These are phyloP conservation scores for Fragum fragum DNA, from an alignment of 2,888 invertebrate genomes.

Conservation along the genomic window DNA sequence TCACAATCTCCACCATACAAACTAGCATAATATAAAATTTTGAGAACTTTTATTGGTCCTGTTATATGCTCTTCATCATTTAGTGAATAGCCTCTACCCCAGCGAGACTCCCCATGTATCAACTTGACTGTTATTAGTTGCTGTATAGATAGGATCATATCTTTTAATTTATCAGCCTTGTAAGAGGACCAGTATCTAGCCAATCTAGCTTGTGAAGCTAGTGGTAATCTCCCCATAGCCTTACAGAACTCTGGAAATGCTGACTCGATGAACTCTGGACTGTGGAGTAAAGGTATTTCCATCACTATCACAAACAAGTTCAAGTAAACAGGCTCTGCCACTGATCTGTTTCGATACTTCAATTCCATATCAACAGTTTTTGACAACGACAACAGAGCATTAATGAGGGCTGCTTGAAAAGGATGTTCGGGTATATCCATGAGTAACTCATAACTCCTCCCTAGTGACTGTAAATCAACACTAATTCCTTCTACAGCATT, in stretches of 20 bases:
- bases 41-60: slow-evolving; percentile 95
- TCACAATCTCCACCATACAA: slow-evolving; percentile 91
- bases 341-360: slow-evolving; percentile 88
- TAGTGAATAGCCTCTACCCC: slow-evolving; percentile 89
- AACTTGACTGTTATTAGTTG: slow-evolving; percentile 95
- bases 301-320: slow-evolving; percentile 92
- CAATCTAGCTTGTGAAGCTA: slow-evolving; percentile 92
- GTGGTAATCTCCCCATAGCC: slow-evolving; percentile 92
- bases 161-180: slow-evolving; percentile 70
- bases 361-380: slow-evolving; percentile 92
- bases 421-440: slow-evolving; percentile 86
- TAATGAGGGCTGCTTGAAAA: slow-evolving; percentile 91
- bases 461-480: slow-evolving; percentile 88
- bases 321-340: slow-evolving; percentile 88
- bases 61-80: slow-evolving; percentile 95
- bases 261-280: slow-evolving; percentile 93
- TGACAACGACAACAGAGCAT: slow-evolving; percentile 92
- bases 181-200: slow-evolving; percentile 93
- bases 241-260: slow-evolving; percentile 92
- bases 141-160: slow-evolving; percentile 89
- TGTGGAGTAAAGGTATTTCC: slow-evolving; percentile 90
- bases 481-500: slow-evolving; percentile 62
- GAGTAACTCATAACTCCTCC: slow-evolving; percentile 90
- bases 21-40: slow-evolving; percentile 92
- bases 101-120: slow-evolving; percentile 90